These are phyloP conservation scores for Malacoraja senta DNA, from an alignment of 2,797 vertebrate genomes.

Conservation along the genomic window DNA sequence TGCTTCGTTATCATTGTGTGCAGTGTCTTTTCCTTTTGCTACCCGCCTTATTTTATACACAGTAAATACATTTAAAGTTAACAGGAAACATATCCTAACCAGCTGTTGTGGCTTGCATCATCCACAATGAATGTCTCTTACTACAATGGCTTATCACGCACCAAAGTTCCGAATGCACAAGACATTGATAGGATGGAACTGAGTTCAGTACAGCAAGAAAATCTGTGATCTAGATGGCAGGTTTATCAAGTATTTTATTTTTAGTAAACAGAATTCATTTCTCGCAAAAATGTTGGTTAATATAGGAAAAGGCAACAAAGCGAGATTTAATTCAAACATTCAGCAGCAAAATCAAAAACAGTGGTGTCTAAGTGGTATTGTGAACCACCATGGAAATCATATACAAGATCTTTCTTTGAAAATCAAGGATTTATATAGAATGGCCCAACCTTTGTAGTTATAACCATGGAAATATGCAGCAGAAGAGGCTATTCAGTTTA, in stretches of 20 bases:
- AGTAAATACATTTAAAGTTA: background rate
- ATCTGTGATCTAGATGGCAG: background rate
- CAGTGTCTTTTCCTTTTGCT: conserved; percentile 20
- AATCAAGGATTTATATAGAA: background rate
- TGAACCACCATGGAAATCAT: background rate
- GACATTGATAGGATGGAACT: background rate
- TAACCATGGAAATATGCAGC: too few species aligned
- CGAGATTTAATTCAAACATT: too few species aligned
- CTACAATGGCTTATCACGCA: background rate
- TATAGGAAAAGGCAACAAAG: background rate
- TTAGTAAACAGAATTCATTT: background rate
- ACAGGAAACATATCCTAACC: conserved; percentile 34
- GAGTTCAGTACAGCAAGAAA: background rate
- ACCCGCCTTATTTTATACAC: conserved; percentile 7
- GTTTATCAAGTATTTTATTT: background rate
- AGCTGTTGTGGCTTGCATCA: conserved; percentile 24
- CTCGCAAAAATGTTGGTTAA: background rate
- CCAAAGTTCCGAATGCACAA: background rate
- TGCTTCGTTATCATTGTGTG: conserved; percentile 5
- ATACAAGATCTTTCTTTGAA: background rate
- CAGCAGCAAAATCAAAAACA: background rate
- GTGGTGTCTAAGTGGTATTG: background rate
- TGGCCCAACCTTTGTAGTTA: too few species aligned
- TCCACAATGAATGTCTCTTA: background rate
- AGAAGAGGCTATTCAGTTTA: too few species aligned